A percentile compares a stretch with the other conserved stretches of the same genome.
Evolutionary conservation across 2,113 vertebrate genomes (phyloP).

Genomic region (Gracilinanus agilis): DNA sequence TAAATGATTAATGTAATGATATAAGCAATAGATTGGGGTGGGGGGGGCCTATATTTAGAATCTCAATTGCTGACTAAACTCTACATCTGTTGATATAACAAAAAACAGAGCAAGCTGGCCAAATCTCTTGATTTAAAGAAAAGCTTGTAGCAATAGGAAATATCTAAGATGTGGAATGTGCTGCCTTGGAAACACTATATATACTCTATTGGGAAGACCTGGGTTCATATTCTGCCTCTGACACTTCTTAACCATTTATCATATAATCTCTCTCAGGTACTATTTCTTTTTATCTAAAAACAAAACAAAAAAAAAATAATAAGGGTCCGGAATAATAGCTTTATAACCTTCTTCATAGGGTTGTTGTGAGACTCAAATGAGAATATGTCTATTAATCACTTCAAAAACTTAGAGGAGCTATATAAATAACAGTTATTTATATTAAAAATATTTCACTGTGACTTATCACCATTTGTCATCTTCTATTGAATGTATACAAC

Average conservation of each 20-base stretch:
- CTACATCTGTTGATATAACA: background rate
- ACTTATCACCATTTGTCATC: background rate
- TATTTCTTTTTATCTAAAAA: background rate
- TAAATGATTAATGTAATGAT: background rate
- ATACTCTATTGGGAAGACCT: background rate
- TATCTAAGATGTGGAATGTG: background rate
- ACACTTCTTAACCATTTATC: background rate
- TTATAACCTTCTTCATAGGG: background rate
- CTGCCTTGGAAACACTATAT: background rate
- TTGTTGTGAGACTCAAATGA: background rate
- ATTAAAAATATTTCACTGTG: background rate
- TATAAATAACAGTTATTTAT: background rate
- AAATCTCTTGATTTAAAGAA: background rate
- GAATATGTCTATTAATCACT: background rate
- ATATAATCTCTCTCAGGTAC: background rate
- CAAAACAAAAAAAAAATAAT: too few species aligned
- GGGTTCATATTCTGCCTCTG: background rate
- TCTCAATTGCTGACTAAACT: background rate
- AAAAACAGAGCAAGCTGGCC: background rate
- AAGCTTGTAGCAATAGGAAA: background rate
- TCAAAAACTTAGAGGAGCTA: background rate
- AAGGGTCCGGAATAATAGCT: background rate
- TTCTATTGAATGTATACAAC: background rate
- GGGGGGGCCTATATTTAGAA: background rate
- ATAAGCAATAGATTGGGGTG: background rate